Percentiles rank a stretch among this genome's conserved stretches.
These are phyloP conservation scores for Zalophus californianus DNA, from an alignment of 2,797 vertebrate genomes.

Conservation along the genomic window DNA sequence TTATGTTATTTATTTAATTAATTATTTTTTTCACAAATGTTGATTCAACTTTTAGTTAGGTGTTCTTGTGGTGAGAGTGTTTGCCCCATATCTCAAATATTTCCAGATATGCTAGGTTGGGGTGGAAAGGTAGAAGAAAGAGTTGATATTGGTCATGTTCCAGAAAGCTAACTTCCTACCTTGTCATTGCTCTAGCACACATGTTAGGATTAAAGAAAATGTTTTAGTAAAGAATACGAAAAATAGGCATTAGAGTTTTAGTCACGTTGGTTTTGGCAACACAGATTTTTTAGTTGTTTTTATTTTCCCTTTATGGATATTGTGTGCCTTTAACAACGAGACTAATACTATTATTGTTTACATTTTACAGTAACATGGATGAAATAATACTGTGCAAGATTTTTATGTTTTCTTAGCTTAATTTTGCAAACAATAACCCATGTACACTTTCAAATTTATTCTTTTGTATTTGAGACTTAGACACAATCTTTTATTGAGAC, in stretches of 20 bases:
- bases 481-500: neutral
- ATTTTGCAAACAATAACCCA: neutral
- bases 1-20: neutral
- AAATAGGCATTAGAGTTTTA: neutral
- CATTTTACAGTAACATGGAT: slow-evolving; percentile 16
- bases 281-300: neutral
- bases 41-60: neutral
- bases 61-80: neutral
- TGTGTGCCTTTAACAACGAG: neutral
- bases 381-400: neutral
- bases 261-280: neutral
- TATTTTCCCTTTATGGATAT: neutral
- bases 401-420: slow-evolving; percentile 39
- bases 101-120: neutral
- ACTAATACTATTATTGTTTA: neutral
- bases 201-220: neutral
- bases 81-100: neutral
- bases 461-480: neutral
- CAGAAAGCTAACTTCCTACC: neutral
- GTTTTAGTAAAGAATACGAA: neutral
- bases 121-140: neutral
- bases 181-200: neutral
- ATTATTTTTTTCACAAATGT: neutral
- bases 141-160: neutral
- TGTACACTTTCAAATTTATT: neutral